Base-by-base conservation (phyloP, 2,113 vertebrate genomes). In the Pica pica region DNA sequence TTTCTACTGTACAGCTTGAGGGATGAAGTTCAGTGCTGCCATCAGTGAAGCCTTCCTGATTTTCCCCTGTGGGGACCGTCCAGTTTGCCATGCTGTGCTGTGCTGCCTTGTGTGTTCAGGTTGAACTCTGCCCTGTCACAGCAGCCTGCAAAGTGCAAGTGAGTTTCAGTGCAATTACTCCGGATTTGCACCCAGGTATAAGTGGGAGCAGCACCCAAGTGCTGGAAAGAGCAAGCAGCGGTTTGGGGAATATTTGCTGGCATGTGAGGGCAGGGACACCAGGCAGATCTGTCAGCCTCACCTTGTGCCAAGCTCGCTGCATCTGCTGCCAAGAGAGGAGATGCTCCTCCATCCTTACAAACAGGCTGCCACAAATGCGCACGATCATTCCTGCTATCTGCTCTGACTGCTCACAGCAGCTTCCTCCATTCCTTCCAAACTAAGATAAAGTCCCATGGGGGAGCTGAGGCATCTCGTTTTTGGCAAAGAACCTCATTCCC, bases 401-500 rank as follows among this genome's bases (percentile, higher is more conserved):
- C 76, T 87, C 94, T 46, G 55, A 67, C 90, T 94, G 95, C 95
- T 97, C 94, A 63, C 90, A 97, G 96, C 35, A 27, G 97, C 90
- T 96, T 95, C 97, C 98, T 97, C 97, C 88, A 88, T 96, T 96
- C 70, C 96, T 96, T 93, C 68, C 49, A 92, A 98, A 97, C 95
- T 96, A 86, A 97, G 96, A 98, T 96, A 78, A 93, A 84, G 95
- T 98, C 99, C 98, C 99, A 15, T 2, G 96, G 98, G 99, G 98
- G 68, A 85, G 82, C 96, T 96, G 90, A 97, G 98, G 98, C 98
- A 99, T 99, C 98, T 98, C 87, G 65, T 95, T 98, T 95, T 99
- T 99, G 99, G 99, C 99, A 98, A 87, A 92, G 83, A 95, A 94
- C 94, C 95, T 94, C 97, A 99, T 99, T 99, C 99, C 99, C 99